phyloP scores from a whole-genome alignment of 2,113 vertebrate species.

The Peucedramus taeniatus region DNA sequence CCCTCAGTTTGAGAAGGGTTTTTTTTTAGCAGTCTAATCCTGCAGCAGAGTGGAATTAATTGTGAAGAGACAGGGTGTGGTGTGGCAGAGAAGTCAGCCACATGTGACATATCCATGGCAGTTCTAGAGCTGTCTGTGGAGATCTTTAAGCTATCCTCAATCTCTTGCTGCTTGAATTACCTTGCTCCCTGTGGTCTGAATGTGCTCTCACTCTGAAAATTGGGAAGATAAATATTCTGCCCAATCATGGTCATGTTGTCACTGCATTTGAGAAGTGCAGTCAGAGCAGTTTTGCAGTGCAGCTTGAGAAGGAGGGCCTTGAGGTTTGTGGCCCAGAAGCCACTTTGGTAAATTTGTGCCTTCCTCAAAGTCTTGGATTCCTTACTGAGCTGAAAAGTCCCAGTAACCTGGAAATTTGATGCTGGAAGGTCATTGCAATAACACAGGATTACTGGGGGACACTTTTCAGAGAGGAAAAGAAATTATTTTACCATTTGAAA shows the following conservation, averaged over 20 bases:
- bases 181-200: background rate
- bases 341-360: background rate
- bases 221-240: background rate
- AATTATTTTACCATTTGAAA: background rate
- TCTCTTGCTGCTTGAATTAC: background rate
- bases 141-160: fast-evolving
- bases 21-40: background rate
- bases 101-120: background rate
- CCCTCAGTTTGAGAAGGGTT: background rate
- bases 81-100: background rate
- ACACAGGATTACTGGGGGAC: background rate
- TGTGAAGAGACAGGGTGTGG: background rate
- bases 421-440: background rate
- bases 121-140: background rate
- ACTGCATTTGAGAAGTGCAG: background rate
- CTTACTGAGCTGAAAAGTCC: background rate
- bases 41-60: background rate
- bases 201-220: background rate
- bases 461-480: background rate
- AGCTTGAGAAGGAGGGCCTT: background rate
- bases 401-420: background rate
- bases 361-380: background rate
- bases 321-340: background rate
- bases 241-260: background rate
- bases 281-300: background rate